Conservation (phyloP, 2,113 vertebrate genomes). For the Pycnonotus jocosus region DNA sequence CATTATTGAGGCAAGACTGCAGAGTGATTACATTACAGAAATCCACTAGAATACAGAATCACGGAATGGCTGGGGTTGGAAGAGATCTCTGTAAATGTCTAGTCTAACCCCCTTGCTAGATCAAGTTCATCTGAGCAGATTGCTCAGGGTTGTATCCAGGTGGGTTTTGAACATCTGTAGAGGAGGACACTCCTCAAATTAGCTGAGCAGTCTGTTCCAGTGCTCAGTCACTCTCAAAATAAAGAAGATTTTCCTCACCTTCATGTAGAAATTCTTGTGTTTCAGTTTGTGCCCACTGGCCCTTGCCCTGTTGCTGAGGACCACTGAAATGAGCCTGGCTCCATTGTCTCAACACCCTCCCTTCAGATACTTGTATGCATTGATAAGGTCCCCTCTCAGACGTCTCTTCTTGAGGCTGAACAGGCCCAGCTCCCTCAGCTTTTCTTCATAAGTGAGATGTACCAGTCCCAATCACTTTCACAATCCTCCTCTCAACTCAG, state of each 20-base stretch:
- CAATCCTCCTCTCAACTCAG: fast-evolving
- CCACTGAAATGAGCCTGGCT: neutral
- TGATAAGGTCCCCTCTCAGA: neutral
- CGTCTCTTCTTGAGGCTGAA: neutral
- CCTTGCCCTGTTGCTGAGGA: neutral
- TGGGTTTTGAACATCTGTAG: neutral
- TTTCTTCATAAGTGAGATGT: neutral
- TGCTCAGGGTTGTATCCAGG: neutral
- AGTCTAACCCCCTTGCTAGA: neutral
- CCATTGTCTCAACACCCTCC: neutral
- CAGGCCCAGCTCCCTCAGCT: neutral
- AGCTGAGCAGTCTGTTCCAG: neutral
- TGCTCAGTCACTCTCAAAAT: neutral
- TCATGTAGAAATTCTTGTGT: neutral
- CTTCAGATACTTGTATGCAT: neutral
- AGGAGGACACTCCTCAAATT: neutral
- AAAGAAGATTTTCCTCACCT: neutral
- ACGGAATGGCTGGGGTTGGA: neutral
- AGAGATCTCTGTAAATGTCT: neutral
- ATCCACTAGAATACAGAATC: neutral
- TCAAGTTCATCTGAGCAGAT: neutral
- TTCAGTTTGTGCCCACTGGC: neutral
- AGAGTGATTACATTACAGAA: neutral
- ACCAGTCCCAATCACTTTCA: neutral
- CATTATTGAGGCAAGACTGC: neutral